Evolutionary conservation across 2,888 invertebrate species (phyloP).

Genomic region (Caenorhabditis japonica): DNA sequence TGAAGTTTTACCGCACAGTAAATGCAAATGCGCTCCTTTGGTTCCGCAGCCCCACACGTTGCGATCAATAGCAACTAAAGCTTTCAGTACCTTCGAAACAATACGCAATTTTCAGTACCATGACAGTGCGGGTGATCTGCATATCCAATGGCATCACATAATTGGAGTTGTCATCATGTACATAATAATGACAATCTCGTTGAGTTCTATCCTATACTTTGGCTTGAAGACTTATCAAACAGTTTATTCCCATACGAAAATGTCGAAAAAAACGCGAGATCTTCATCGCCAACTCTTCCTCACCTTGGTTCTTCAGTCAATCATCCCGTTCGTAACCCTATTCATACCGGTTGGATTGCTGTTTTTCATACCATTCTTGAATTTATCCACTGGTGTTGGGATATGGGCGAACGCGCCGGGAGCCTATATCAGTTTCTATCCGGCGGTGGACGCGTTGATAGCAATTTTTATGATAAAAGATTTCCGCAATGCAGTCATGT

Average conservation of each 20-base stretch:
- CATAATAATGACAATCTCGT: constrained; percentile 1
- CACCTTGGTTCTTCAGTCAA: constrained; percentile 11
- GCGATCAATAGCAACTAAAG: no score
- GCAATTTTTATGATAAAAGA: no score
- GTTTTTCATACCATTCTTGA: constrained; percentile 6
- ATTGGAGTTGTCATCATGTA: background rate
- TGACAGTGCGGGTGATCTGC: background rate
- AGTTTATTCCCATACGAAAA: background rate
- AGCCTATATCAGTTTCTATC: no score
- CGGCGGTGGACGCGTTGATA: no score
- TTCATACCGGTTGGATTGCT: constrained; percentile 7
- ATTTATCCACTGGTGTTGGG: constrained; percentile 3
- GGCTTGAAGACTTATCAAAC: constrained; percentile 5
- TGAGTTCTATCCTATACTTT: background rate
- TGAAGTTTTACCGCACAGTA: no score
- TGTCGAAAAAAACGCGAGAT: constrained; percentile 5
- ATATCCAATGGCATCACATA: constrained; percentile 2
- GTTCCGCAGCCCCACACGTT: no score
- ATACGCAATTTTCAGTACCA: constrained; percentile 11
- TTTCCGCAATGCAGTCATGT: no score
- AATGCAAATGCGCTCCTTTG: no score
- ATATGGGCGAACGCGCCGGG: background rate
- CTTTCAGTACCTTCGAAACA: no score
- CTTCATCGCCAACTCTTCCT: constrained; percentile 11
- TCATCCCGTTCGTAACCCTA: constrained; percentile 12